Percentiles rank a stretch among this genome's conserved stretches.
Evolutionary conservation across 1,140 invertebrate genomes (phyloP).

Genomic region (Limonius californicus): DNA sequence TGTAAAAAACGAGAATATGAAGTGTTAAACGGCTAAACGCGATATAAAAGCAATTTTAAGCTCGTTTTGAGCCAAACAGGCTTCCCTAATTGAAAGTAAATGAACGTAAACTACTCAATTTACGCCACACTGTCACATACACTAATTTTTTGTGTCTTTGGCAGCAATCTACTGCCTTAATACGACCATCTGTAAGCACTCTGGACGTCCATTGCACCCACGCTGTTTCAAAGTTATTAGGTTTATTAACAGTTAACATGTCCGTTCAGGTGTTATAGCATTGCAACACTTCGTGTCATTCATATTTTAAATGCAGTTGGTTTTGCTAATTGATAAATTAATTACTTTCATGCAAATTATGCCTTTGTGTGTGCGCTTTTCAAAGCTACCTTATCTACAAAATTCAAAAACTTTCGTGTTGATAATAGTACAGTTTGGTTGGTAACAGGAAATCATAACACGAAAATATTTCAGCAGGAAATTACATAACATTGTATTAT

Average conservation of each 20-base stretch:
- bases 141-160: background rate
- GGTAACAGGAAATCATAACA: too few relatives aligned
- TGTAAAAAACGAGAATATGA: background rate
- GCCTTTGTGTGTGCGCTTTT: too few relatives aligned
- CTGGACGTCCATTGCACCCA: constrained; percentile 16
- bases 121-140: background rate
- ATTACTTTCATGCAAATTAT: background rate
- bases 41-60: constrained; percentile 1
- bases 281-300: constrained; percentile 27
- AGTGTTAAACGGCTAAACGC: background rate
- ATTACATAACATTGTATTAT: too few relatives aligned
- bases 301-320: constrained; percentile 21
- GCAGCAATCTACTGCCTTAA: background rate
- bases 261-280: constrained; percentile 13
- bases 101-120: constrained; percentile 1
- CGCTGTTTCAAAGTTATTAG: constrained; percentile 17
- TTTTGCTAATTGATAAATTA: constrained; percentile 25
- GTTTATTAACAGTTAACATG: constrained; percentile 18
- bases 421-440: too few relatives aligned
- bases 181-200: background rate
- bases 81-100: background rate
- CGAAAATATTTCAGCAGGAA: too few relatives aligned
- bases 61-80: background rate
- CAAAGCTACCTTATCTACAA: too few relatives aligned
- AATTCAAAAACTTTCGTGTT: too few relatives aligned